Evolutionary conservation across 2,888 invertebrate species (phyloP).

Genomic region (Andrena haemorrhoa): DNA sequence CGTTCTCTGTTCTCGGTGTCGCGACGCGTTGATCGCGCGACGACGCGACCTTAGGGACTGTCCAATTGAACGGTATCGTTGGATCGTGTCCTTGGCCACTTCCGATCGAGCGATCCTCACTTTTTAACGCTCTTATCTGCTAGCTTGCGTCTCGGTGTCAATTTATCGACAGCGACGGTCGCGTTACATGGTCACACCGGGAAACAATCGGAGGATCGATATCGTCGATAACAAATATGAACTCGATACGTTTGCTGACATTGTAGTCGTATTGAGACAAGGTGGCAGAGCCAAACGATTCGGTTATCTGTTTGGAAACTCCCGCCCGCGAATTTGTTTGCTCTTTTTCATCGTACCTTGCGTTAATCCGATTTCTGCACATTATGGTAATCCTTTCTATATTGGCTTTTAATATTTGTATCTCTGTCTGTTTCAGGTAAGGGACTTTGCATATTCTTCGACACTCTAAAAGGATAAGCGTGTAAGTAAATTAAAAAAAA

Average conservation of each 20-base stretch:
- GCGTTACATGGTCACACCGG: background rate
- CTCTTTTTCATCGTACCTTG: background rate
- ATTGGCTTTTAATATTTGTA: background rate
- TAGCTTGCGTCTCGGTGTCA: background rate
- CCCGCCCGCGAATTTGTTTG: background rate
- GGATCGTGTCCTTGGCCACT: background rate
- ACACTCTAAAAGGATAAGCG: background rate
- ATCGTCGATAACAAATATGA: constrained; percentile 32
- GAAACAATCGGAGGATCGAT: constrained; percentile 34
- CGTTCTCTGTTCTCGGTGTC: too few relatives aligned
- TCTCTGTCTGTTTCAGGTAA: constrained; percentile 18
- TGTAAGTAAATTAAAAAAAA: too few relatives aligned
- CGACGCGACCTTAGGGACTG: too few relatives aligned
- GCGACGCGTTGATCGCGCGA: too few relatives aligned
- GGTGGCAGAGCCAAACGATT: background rate
- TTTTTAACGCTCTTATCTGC: constrained; percentile 1
- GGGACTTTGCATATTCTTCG: background rate
- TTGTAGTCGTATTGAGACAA: constrained; percentile 11
- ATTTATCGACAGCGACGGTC: background rate
- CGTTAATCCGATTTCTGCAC: background rate
- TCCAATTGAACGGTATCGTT: background rate
- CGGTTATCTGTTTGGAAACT: background rate
- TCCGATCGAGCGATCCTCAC: background rate
- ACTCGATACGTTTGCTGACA: constrained; percentile 24
- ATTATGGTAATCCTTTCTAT: background rate